Base-by-base conservation (phyloP, 2,113 vertebrate genomes). In the Tychaedon coryphoeus region DNA sequence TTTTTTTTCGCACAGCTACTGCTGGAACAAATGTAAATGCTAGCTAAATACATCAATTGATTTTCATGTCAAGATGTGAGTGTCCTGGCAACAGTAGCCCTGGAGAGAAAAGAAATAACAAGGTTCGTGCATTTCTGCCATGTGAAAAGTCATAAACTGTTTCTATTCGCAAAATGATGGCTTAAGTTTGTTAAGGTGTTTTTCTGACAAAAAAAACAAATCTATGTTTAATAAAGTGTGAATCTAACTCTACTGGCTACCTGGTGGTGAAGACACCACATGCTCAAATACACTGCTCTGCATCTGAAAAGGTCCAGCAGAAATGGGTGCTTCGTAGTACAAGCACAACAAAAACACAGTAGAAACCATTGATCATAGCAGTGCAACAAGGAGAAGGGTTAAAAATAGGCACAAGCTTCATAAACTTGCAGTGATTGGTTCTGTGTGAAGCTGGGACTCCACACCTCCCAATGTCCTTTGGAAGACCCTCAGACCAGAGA, bases 31-130 rank as follows among this genome's bases (percentile, higher is more conserved):
- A 88, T 86, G n/a, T 77, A 84, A 94, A 79, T 4, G 8, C 29
- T 58, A 53, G 62, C 77, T 95, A 90, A 92, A 89, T n/a, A 38
- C 13, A 79, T 57, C 53, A 33, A 75, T 69, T 95, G 91, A 92
- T 94, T 92, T 93, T 93, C 29, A 62, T 1, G 0, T 92, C 77
- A 85, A 85, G 9, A 50, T 82, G 14, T 54, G 78, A 72, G 8
- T 83, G 70, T 54, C 24, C 60, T 85, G 84, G 62, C n/a, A 81
- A 69, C 38, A 62, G 62, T 19, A 58, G 8, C 42, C 54, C 76
- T 66, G 64, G 47, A 91, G 57, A 79, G 47, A 77, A 91, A 95
- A 58, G 26, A 85, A 91, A 64, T 77, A 87, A 82, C 51, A 93
- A 90, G 33, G 13, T 60, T 82, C 34, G 20, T 50, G n/a, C 10